Base-by-base conservation (phyloP, 1,140 invertebrate genomes). In the Penaeus vannamei region DNA sequence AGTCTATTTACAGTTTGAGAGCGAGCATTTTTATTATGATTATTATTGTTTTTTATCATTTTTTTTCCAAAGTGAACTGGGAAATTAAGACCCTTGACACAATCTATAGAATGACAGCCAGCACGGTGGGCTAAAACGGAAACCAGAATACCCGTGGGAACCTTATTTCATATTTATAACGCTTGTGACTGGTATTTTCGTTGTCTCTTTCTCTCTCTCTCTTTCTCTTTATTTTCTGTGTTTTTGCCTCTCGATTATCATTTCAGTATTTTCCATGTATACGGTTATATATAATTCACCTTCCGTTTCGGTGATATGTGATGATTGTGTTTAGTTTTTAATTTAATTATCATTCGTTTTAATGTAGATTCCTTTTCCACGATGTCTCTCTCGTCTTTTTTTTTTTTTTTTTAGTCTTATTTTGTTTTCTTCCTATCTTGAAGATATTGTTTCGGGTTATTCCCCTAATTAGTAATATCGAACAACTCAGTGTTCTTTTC, bases 401-500 rank as follows among this genome's bases (percentile, higher is more conserved):
- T 79, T 79, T 84, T 84, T 77, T 32, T 79, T 77, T 89, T 20
- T 29, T 59, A 62, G 84, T 46, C 77, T 77, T 89, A 84, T 84
- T 62, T 32, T 61, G 61, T 61, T 69, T 80, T 84, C 46, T 84
- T 62, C 83, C 87, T 85, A 81, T 76, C 29, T 76, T 36, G 72
- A 76, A 76, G 72, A 2, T 76, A 32, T 76, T 76, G n/a, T 36
- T 76, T 36, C 29, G 42, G 72, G 72, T 29, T 76, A 76, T 76
- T 26, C 26, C 42, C 72, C 72, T 76, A 29, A 32, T 76, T 89
- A 89, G 87, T 89, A 84, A 89, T 89, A 89, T 84, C 77, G 76
- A 83, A 80, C 72, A 53, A 89, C 87, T 85, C 87, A 89, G 87
- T 89, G 87, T 89, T 89, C 84, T 69, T 84, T 89, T 89, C 36